phyloP scores from a whole-genome alignment of 2,113 vertebrate genomes.

The Arvicanthis niloticus region DNA sequence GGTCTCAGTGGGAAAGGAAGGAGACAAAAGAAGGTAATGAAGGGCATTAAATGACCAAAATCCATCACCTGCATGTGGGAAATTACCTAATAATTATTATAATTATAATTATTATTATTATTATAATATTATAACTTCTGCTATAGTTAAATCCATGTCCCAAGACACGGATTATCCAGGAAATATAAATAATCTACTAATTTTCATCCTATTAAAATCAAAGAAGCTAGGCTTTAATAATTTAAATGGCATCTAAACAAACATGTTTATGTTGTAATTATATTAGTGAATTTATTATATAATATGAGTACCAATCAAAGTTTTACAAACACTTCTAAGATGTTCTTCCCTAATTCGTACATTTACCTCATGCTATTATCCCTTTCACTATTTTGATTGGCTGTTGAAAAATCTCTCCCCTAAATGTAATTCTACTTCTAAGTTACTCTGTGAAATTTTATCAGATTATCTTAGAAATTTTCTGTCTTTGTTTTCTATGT shows the following conservation, averaged over 20 bases:
- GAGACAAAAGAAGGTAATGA: neutral
- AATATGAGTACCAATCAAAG: neutral
- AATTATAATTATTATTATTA: too few species aligned
- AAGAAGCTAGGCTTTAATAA: constrained; percentile 20
- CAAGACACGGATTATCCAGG: constrained; percentile 20
- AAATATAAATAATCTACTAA: constrained; percentile 11
- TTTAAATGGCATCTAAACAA: constrained; percentile 52
- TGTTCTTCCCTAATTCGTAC: neutral
- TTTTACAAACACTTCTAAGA: neutral
- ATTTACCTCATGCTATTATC: neutral
- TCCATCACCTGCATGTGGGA: neutral
- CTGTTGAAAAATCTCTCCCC: constrained; percentile 6
- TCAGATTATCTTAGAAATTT: constrained; percentile 6
- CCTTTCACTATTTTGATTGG: neutral
- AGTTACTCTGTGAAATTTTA: constrained; percentile 9
- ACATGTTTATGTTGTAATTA: constrained; percentile 13
- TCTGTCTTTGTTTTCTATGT: neutral
- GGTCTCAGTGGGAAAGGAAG: neutral
- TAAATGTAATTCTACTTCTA: constrained; percentile 29
- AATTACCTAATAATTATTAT: neutral
- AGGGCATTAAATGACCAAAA: neutral
- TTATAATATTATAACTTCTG: neutral
- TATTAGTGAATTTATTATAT: neutral
- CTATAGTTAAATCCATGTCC: constrained; percentile 21
- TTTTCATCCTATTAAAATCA: constrained; percentile 47